Evolutionary conservation across 1,140 invertebrate species (phyloP), one percentile per base, ranked within the genome.

Genomic region (Cotesia typhae): DNA sequence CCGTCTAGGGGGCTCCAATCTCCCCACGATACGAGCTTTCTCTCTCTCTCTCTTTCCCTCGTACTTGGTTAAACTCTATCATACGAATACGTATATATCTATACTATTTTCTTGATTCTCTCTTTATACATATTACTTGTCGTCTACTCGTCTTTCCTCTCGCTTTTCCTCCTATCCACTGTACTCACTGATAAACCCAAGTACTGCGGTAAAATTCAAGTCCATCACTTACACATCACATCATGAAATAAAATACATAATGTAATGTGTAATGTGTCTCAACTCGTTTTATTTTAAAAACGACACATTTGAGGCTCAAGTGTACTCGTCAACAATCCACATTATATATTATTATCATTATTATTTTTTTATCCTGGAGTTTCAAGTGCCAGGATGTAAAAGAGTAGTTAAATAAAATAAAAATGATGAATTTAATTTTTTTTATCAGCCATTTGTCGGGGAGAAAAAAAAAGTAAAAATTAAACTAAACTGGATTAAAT

Each of bases 11-110:
- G 57, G 20, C 17, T 20, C 17, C 14, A 59, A 47, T 47, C 41
- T 47, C 67, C 70, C 73, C 64, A 72, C 51, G 61, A 60, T 57
- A 69, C 66, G 28, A 28, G 28, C 28, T 28, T 65, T 57, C 74
- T 70, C 53, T 55, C 61, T 20, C 47, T 65, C 57, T 73, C 55
- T 73, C 38, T 69, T 12, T 52, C 10, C n/a, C 52, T 53, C n/a
- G 5, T 10, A 5, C 10, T 1, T 37, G 35, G 28, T 28, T 28
- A 28, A 28, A 28, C 66, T 77, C 75, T 74, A 68, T 76, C 73
- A 47, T 55, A 9, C 20, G 14, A 17, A 14, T 10, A 52, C 47
- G 47, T 28, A 28, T 28, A 28, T 28, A 28, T 1, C 2, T 47
- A 47, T 47, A 9, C 41, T 47, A 47, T 47, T 47, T 55, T 55